phyloP scores from a whole-genome alignment of 2,888 invertebrate species.

The Stenurella melanura region DNA sequence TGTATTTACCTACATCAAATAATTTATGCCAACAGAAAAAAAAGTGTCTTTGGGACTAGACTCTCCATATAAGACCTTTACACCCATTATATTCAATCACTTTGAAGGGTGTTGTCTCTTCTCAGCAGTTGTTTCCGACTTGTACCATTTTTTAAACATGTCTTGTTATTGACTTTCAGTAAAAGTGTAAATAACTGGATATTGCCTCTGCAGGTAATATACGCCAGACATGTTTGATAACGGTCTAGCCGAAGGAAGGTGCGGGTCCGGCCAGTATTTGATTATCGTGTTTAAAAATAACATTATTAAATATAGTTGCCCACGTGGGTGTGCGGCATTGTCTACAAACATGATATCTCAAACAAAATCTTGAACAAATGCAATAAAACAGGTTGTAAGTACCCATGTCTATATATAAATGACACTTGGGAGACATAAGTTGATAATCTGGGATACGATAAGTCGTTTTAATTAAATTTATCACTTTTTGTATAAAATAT shows the following conservation, averaged over 20 bases:
- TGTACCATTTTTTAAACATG: not conserved
- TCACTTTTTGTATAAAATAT: not conserved
- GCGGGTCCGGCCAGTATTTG: constrained; percentile 7
- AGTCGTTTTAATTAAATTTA: not conserved
- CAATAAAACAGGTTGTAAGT: constrained; percentile 9
- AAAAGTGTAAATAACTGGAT: constrained; percentile 3
- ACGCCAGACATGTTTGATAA: constrained; percentile 16
- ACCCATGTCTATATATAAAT: constrained; percentile 1
- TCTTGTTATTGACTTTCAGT: constrained; percentile 1
- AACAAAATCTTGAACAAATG: constrained; percentile 10
- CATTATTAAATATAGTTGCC: constrained; percentile 6
- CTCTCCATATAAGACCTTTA: too few relatives aligned
- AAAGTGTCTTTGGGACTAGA: too few relatives aligned
- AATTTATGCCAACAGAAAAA: too few relatives aligned
- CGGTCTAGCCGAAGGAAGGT: constrained; percentile 19
- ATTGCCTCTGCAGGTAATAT: constrained; percentile 2
- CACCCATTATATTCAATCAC: too few relatives aligned
- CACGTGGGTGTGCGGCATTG: constrained; percentile 7
- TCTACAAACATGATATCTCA: constrained; percentile 24
- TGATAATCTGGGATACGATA: not conserved
- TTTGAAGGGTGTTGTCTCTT: not conserved
- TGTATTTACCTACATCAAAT: too few relatives aligned
- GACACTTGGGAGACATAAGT: not conserved
- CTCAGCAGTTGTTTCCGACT: not conserved
- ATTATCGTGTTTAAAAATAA: constrained; percentile 15